These are phyloP conservation scores for Halcyon senegalensis DNA, from an alignment of 2,113 vertebrate species.

Conservation along the genomic window DNA sequence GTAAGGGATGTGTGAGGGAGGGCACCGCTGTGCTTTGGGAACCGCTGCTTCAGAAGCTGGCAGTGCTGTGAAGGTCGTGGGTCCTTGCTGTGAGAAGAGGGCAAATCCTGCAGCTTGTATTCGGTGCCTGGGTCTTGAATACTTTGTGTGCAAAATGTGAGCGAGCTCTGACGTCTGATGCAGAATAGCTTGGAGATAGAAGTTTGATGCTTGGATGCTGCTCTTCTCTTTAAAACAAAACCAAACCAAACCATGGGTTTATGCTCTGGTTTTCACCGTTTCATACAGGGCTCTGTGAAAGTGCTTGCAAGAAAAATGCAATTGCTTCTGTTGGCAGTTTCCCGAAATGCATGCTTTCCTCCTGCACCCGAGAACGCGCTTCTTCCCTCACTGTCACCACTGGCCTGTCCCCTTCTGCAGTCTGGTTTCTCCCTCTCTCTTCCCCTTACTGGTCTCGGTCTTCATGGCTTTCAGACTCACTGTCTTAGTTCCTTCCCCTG, in stretches of 20 bases:
- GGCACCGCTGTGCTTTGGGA: background rate
- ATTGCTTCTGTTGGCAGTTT: background rate
- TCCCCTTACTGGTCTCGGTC: background rate
- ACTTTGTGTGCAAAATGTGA: background rate
- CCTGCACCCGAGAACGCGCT: background rate
- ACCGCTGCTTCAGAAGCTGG: background rate
- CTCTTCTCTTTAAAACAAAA: background rate
- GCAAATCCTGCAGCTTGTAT: background rate
- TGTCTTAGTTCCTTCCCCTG: background rate
- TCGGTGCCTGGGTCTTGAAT: background rate
- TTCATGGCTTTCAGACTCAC: fast-evolving
- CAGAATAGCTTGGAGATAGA: background rate
- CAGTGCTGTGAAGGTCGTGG: background rate
- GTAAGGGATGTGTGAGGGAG: background rate
- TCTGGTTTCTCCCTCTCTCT: background rate
- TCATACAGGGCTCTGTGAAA: background rate
- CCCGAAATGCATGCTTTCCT: fast-evolving
- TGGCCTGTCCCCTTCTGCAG: background rate
- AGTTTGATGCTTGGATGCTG: background rate
- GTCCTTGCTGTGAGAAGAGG: background rate
- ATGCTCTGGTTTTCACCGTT: background rate
- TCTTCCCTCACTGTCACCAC: fast-evolving
- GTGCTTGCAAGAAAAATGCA: background rate
- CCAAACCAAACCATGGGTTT: background rate
- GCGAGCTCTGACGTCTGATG: background rate